A percentile compares a stretch with the other conserved stretches of the same genome.
Evolutionary conservation across 2,113 vertebrate species (phyloP).

Genomic region (Bostrychus sinensis): DNA sequence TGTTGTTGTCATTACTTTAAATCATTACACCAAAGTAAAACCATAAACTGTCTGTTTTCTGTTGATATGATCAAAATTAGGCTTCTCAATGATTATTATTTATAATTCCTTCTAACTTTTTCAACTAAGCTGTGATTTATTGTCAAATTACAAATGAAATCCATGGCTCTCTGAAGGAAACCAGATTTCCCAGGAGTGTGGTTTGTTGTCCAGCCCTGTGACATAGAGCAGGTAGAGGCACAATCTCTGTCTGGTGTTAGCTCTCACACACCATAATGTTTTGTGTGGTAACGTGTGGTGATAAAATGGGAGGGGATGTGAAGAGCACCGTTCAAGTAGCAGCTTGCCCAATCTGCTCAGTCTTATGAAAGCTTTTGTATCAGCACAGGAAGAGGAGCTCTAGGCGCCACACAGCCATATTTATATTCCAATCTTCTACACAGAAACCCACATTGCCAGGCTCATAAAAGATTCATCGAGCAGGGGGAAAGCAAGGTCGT

Average conservation of each 20-base stretch:
- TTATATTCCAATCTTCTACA: slow-evolving; percentile 85
- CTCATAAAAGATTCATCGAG: slow-evolving; percentile 85
- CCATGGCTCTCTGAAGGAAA: slow-evolving; percentile 7
- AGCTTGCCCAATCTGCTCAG: slow-evolving; percentile 61
- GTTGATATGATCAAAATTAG: not conserved
- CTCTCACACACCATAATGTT: slow-evolving; percentile 24
- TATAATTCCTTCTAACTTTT: slow-evolving; percentile 24
- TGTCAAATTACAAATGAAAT: slow-evolving; percentile 10
- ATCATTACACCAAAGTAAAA: no score
- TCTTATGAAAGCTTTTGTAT: slow-evolving; percentile 74
- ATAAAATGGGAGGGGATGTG: slow-evolving; percentile 52
- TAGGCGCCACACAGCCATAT: slow-evolving; percentile 76
- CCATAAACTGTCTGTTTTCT: not conserved
- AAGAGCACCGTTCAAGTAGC: slow-evolving; percentile 56
- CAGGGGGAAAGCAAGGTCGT: slow-evolving; percentile 79
- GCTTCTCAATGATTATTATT: not conserved
- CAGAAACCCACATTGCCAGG: slow-evolving; percentile 78
- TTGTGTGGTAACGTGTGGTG: slow-evolving; percentile 40
- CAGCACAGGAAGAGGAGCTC: slow-evolving; percentile 68
- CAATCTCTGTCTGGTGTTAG: slow-evolving; percentile 32
- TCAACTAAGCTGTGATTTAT: slow-evolving; percentile 41
- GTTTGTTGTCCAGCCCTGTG: slow-evolving; percentile 26
- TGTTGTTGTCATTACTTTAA: no score
- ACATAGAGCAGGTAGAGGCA: slow-evolving; percentile 31
- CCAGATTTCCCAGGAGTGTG: slow-evolving; percentile 9